These are phyloP conservation scores for Catotricha subobsoleta DNA, from an alignment of 2,888 invertebrate species.

Conservation along the genomic window DNA sequence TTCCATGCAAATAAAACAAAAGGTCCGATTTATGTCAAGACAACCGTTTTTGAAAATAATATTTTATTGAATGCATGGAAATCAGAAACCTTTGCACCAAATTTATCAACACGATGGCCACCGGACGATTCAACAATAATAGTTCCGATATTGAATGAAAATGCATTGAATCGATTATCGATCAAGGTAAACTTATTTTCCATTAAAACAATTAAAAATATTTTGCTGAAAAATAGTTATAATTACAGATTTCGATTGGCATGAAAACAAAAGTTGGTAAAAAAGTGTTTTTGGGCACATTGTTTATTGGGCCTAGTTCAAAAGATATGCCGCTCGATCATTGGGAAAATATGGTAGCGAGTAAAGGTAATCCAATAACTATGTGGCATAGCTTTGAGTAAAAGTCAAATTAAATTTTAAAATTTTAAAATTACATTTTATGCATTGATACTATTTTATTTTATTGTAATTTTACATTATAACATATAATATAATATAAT, in stretches of 20 bases:
- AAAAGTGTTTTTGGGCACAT: conserved; percentile 24
- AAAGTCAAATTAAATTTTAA: too few relatives aligned
- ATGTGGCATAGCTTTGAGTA: conserved; percentile 25
- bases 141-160: conserved; percentile 20
- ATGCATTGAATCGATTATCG: conserved; percentile 21
- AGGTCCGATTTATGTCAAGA: conserved; percentile 60
- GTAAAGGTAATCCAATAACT: conserved; percentile 20
- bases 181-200: conserved; percentile 17
- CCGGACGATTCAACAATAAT: conserved; percentile 25
- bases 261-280: conserved; percentile 28
- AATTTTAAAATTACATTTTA: too few relatives aligned
- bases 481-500: too few relatives aligned
- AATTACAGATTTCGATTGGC: conserved; percentile 19
- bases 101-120: conserved; percentile 59
- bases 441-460: too few relatives aligned
- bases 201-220: background rate
- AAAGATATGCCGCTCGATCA: conserved; percentile 23
- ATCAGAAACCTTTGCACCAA: conserved; percentile 53
- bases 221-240: background rate
- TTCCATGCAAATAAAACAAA: too few relatives aligned
- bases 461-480: too few relatives aligned
- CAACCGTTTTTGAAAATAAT: conserved; percentile 51
- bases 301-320: conserved; percentile 16
- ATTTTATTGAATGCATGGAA: conserved; percentile 45
- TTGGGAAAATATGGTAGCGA: conserved; percentile 18